Evolutionary conservation across 2,113 vertebrate genomes (phyloP).

Genomic region (Prunella fulvescens): DNA sequence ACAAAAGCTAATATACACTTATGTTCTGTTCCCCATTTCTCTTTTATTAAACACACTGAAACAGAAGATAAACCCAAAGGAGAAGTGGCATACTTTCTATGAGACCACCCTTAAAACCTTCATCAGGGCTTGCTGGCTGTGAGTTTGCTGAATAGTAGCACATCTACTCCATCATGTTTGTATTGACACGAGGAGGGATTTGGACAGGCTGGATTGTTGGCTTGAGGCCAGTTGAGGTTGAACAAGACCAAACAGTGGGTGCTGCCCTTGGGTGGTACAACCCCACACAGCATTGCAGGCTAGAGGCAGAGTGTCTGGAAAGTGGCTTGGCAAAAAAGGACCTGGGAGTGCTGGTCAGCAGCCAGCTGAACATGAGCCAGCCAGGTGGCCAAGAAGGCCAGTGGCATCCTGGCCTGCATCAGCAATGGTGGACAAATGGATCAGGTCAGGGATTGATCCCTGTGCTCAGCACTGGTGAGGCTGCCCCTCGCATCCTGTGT

Average conservation of each 20-base stretch:
- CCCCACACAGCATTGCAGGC: accelerated
- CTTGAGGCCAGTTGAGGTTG: neutral
- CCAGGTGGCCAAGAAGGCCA: neutral
- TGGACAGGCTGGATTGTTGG: neutral
- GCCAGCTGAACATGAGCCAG: neutral
- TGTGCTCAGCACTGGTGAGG: neutral
- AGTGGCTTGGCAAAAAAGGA: neutral
- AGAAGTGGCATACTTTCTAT: neutral
- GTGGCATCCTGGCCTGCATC: neutral
- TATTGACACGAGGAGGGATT: neutral
- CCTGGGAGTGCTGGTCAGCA: neutral
- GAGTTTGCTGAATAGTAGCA: too few species aligned
- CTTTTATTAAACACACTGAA: neutral
- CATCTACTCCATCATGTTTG: neutral
- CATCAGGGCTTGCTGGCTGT: neutral
- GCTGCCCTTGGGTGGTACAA: neutral
- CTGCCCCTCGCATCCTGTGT: neutral
- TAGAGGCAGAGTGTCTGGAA: neutral
- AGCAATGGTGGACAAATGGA: too few species aligned
- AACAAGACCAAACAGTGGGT: neutral
- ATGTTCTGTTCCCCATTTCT: neutral
- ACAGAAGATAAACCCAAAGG: neutral
- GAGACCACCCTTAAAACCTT: neutral
- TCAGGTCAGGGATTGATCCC: accelerated
- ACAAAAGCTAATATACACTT: neutral